Conservation (phyloP, 2,888 invertebrate species). For the Ditylenchus weischeri region DNA sequence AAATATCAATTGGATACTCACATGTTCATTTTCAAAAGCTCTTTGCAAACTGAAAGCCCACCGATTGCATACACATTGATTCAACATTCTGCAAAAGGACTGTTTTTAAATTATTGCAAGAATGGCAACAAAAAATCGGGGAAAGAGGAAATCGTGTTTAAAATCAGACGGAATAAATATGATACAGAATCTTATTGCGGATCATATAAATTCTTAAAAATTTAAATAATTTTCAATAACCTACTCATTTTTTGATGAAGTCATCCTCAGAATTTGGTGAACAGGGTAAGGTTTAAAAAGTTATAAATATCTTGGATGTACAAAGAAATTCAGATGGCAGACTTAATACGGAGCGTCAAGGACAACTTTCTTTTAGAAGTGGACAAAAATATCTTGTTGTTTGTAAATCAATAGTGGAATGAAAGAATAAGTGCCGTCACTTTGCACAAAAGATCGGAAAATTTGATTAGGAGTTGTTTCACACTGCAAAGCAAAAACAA, state of each 20-base stretch:
- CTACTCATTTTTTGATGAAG: neutral
- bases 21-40: conserved; percentile 49
- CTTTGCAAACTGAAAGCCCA: conserved; percentile 53
- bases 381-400: too few species aligned
- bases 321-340: neutral
- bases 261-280: neutral
- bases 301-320: neutral
- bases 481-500: too few species aligned
- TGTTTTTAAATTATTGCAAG: too few species aligned
- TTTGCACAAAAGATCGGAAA: conserved; percentile 5
- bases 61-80: conserved; percentile 45
- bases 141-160: too few species aligned
- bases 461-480: conserved; percentile 6
- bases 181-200: too few species aligned
- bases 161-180: too few species aligned
- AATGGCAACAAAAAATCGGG: too few species aligned
- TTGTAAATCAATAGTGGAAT: too few species aligned
- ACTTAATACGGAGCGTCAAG: neutral
- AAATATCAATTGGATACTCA: conserved; percentile 20
- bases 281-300: too few species aligned
- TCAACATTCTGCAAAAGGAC: conserved; percentile 28
- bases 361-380: too few species aligned
- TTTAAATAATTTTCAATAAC: neutral
- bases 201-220: neutral
- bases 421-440: too few species aligned